Conservation (phyloP, 2,888 invertebrate genomes). For the Pyrgus malvae region DNA sequence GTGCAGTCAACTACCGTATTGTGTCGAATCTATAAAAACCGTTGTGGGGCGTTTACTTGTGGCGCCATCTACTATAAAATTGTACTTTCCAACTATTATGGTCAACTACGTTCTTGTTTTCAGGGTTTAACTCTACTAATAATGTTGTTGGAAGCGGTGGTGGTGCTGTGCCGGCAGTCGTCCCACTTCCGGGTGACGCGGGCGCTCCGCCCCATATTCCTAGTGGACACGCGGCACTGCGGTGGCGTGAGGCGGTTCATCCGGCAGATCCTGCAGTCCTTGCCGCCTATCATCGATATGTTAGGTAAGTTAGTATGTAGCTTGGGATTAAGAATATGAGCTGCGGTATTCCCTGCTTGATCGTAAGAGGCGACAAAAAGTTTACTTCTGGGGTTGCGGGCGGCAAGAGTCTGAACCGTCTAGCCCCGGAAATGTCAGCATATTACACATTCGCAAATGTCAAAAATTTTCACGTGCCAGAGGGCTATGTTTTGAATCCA, state of each 20-base stretch:
- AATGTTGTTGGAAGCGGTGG: slow-evolving; percentile 91
- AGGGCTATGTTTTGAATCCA: too few species aligned
- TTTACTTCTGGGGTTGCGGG: too few species aligned
- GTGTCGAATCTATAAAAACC: too few species aligned
- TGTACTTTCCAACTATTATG: not conserved
- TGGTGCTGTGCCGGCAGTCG: slow-evolving; percentile 89
- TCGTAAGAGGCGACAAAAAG: too few species aligned
- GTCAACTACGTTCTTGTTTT: slow-evolving; percentile 23
- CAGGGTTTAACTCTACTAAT: slow-evolving; percentile 88
- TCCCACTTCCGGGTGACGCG: slow-evolving; percentile 94
- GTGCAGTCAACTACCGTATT: too few species aligned
- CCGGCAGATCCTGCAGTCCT: slow-evolving; percentile 90
- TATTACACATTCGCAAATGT: too few species aligned
- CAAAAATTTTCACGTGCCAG: too few species aligned
- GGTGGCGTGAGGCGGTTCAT: slow-evolving; percentile 89
- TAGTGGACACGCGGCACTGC: slow-evolving; percentile 92
- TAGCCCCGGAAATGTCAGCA: too few species aligned
- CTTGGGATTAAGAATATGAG: too few species aligned
- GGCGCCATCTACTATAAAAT: not conserved
- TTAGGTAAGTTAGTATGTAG: slow-evolving; percentile 74
- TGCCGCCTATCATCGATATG: slow-evolving; percentile 95
- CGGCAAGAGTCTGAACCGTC: too few species aligned
- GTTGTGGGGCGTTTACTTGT: too few species aligned
- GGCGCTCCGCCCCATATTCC: slow-evolving; percentile 92
- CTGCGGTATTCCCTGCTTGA: too few species aligned